A percentile compares a stretch with the other conserved stretches of the same genome.
phyloP scores from a whole-genome alignment of 2,888 invertebrate species.

The Drosophila pseudotakahashii region DNA sequence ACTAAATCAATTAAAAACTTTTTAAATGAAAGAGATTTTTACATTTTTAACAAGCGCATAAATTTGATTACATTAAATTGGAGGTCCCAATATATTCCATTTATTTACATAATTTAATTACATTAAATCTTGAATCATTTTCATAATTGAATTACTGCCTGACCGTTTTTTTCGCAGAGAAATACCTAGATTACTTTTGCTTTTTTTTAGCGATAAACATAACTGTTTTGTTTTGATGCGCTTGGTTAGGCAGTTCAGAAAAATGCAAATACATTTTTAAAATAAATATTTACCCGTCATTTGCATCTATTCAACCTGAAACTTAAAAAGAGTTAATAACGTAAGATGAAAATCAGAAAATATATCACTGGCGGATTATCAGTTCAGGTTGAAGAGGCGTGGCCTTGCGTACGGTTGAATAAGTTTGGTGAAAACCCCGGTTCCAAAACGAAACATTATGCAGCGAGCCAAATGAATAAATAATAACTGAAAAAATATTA shows the following conservation, averaged over 20 bases:
- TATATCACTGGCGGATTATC: not conserved
- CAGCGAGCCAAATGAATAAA: slow-evolving; percentile 24
- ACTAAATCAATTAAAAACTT: too few relatives aligned
- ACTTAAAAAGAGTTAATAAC: not conserved
- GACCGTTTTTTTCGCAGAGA: not conserved
- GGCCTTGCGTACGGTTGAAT: slow-evolving; percentile 6
- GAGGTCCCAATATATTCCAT: not conserved
- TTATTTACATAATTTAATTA: not conserved
- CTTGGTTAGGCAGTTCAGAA: not conserved
- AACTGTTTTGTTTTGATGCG: slow-evolving; percentile 1
- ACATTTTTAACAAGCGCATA: too few relatives aligned
- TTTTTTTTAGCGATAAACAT: not conserved
- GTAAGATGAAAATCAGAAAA: not conserved
- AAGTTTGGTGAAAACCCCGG: not conserved
- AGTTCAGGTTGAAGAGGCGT: not conserved
- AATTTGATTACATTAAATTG: not conserved
- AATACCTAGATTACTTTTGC: not conserved
- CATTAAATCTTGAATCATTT: not conserved
- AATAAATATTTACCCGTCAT: not conserved
- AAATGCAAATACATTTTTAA: not conserved
- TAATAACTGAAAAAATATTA: slow-evolving; percentile 32
- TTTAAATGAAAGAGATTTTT: too few relatives aligned
- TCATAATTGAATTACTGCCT: not conserved
- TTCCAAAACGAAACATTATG: slow-evolving; percentile 8
- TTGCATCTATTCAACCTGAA: not conserved